Evolutionary conservation across 2,888 invertebrate genomes (phyloP), one percentile per base, ranked within the genome.

Genomic region (Sesamia inferens): DNA sequence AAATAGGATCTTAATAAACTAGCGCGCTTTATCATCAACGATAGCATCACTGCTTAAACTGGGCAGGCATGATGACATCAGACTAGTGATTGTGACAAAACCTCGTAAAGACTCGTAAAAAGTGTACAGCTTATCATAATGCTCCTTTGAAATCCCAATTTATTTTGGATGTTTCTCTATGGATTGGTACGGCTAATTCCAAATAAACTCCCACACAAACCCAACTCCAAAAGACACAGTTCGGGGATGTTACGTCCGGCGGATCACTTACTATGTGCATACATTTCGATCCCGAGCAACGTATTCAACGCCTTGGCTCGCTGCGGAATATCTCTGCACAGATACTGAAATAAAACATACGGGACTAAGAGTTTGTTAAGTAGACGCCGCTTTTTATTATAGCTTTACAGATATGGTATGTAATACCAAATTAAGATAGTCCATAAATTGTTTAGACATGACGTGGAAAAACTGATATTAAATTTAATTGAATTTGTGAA

Each of bases 251-350:
- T 57, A 13, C 68, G 78, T 42, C 74, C 64, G 59, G 16, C 58
- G 61, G 75, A 76, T 74, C 86, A 71, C 84, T 88, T 88, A 74
- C 79, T 85, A 87, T 88, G 88, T 89, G 88, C 90, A 89, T 90
- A 89, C 84, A 89, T 90, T 87, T 85, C 76, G 67, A 83, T 82
- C 78, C 80, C 70, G 75, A 74, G 82, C 81, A 80, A 81, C 83
- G 76, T 79, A 76, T 81, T 83, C 81, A 71, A 58, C 76, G 81
- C 75, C 76, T 81, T 78, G 71, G 63, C 70, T 68, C 70, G 66
- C 79, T 61, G 31, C n/a, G 59, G 76, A 76, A 86, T 86, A 79
- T 79, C 77, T 81, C 74, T 67, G 61, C 76, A 77, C 74, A 68
- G 65, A 67, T 24, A 31, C 22, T 57, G 11, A 5, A 16, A 10